Evolutionary conservation across 1,140 invertebrate species (phyloP).

Genomic region (Lineus longissimus): DNA sequence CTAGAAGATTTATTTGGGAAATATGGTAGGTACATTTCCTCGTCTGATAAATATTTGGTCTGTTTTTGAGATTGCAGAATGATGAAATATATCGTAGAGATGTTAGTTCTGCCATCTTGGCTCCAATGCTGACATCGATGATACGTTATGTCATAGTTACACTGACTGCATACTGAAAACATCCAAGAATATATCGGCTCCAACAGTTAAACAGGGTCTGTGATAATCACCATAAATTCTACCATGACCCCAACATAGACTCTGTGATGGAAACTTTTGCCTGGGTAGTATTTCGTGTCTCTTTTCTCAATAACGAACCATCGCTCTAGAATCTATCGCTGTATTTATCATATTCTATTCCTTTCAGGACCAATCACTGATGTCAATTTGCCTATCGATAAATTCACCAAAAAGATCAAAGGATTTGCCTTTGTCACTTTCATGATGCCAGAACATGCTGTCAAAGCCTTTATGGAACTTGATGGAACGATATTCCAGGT

Average conservation of each 20-base stretch:
- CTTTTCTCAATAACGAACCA: background rate
- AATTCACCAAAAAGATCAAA: conserved; percentile 76
- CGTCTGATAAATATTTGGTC: too few species aligned
- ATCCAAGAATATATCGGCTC: too few species aligned
- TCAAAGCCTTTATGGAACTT: conserved; percentile 78
- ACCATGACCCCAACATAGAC: too few species aligned
- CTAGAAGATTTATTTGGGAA: conserved; percentile 78
- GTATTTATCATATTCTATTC: background rate
- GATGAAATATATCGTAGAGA: background rate
- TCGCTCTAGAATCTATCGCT: too few species aligned
- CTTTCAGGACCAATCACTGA: conserved; percentile 77
- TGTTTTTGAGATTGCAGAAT: too few species aligned
- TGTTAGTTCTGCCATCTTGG: too few species aligned
- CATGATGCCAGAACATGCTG: conserved; percentile 92
- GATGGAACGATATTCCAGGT: conserved; percentile 83
- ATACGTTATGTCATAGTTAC: too few species aligned
- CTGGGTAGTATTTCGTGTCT: background rate
- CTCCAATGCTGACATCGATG: too few species aligned
- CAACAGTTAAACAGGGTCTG: too few species aligned
- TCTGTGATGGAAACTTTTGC: too few species aligned
- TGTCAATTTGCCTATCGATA: conserved; percentile 85
- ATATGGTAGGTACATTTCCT: conserved; percentile 64
- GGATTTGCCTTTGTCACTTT: conserved; percentile 93
- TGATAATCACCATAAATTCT: too few species aligned
- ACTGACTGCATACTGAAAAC: too few species aligned